Evolutionary conservation across 2,113 vertebrate genomes (phyloP), one percentile per base, ranked within the genome.

Genomic region (Pseudolaguvia tuberculata): DNA sequence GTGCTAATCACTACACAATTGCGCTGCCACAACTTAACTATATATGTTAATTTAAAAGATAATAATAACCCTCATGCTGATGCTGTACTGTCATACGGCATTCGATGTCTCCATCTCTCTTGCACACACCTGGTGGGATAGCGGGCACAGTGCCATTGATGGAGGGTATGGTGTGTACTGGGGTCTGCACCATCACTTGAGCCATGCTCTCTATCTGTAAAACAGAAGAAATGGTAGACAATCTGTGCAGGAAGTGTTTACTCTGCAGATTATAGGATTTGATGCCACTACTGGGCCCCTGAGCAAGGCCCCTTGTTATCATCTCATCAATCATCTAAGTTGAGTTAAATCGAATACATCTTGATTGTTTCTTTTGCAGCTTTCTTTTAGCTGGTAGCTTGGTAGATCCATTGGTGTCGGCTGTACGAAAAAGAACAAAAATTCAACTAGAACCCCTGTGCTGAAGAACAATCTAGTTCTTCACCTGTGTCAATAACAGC

Each of bases 131-230:
- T 91, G 90, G 87, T 84, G 90, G 87, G 84, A 82, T 90, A 76
- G 82, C 85, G 83, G 91, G 86, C 86, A 91, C 85, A 82, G 94
- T 92, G 86, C 94, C 93, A 2, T 96, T 96, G 85, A 95, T 84
- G 67, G 94, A 91, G 83, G 93, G 83, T 11, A 88, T 81, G 93
- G 87, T 88, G 90, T 59, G 90, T 75, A 91, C 88, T 91, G 93
- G 82, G 83, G 92, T 91, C 93, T 94, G 94, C 91, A 94, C 92
- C 91, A 94, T 95, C 86, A 95, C 91, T 94, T 96, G 94, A 91
- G 94, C 93, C 94, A 94, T 94, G 90, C 86, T 91, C 90, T 92
- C 85, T 90, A 88, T 87, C 93, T 95, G 86, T 29, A 88, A 85
- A 74, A 76, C 13, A 71, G 61, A 73, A 63, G 12, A 77, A 56